Evolutionary conservation across 2,888 invertebrate genomes (phyloP).

Genomic region (Coleophora flavipennella): DNA sequence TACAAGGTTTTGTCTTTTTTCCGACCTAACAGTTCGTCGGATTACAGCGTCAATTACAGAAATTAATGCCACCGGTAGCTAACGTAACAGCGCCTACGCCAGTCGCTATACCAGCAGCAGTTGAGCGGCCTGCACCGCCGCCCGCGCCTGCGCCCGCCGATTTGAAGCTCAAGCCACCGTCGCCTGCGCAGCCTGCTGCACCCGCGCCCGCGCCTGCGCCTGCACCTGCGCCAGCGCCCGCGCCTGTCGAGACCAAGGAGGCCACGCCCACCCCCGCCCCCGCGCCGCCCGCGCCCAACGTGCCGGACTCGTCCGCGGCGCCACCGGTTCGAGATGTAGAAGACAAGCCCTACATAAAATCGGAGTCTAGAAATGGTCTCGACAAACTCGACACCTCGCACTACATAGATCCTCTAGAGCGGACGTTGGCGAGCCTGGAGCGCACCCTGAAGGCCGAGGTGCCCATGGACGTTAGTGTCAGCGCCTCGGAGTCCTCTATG

Average conservation of each 20-base stretch:
- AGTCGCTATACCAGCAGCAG: slow-evolving; percentile 10
- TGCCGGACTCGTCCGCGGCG: slow-evolving; percentile 33
- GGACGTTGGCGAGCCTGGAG: slow-evolving; percentile 79
- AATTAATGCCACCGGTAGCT: slow-evolving; percentile 25
- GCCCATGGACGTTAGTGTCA: slow-evolving; percentile 68
- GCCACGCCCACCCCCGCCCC: slow-evolving; percentile 28
- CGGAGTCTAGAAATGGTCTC: slow-evolving; percentile 54
- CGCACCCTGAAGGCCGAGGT: slow-evolving; percentile 73
- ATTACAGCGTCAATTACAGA: slow-evolving; percentile 28
- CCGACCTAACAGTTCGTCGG: background rate
- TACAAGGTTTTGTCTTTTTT: too few species aligned
- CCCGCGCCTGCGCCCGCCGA: slow-evolving; percentile 25
- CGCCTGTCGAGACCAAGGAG: slow-evolving; percentile 2
- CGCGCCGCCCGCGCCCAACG: slow-evolving; percentile 26
- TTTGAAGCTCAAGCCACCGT: slow-evolving; percentile 25
- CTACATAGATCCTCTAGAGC: slow-evolving; percentile 79
- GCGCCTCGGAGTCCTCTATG: slow-evolving; percentile 59
- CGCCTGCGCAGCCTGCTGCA: slow-evolving; percentile 33
- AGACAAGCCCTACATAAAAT: slow-evolving; percentile 38
- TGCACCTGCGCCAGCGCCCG: slow-evolving; percentile 24
- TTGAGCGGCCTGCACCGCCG: slow-evolving; percentile 19
- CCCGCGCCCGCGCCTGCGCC: slow-evolving; percentile 27
- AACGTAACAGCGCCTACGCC: slow-evolving; percentile 15
- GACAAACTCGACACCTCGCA: slow-evolving; percentile 59
- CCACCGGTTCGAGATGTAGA: slow-evolving; percentile 26